Evolutionary conservation across 2,888 invertebrate genomes (phyloP).

Genomic region (Dromius quadrimaculatus): DNA sequence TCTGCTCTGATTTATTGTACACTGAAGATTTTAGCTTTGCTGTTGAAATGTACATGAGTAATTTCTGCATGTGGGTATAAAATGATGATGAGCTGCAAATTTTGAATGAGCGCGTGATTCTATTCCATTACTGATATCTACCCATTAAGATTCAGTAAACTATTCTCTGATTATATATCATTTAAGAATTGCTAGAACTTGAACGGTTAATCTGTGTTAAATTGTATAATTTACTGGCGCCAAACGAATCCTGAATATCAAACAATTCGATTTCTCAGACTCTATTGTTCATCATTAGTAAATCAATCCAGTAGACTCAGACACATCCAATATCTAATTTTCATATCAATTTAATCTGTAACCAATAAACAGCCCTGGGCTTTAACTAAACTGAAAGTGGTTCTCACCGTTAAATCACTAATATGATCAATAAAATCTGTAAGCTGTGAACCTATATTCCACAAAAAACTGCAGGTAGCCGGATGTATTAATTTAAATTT

Average conservation of each 20-base stretch:
- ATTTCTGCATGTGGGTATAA: too few species aligned
- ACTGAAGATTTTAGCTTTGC: too few species aligned
- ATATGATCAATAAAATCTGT: slow-evolving; percentile 23
- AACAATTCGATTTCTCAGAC: slow-evolving; percentile 9
- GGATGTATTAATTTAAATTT: slow-evolving; percentile 36
- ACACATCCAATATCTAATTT: slow-evolving; percentile 14
- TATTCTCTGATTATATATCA: too few species aligned
- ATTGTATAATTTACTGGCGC: slow-evolving; percentile 1
- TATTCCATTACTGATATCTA: too few species aligned
- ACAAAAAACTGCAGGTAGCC: slow-evolving; percentile 28
- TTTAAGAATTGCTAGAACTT: background rate
- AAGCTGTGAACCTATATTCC: slow-evolving; percentile 10
- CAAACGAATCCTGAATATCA: background rate
- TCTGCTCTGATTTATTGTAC: too few species aligned
- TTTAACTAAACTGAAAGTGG: background rate
- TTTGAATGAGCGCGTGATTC: too few species aligned
- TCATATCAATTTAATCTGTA: slow-evolving; percentile 7
- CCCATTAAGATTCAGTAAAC: too few species aligned
- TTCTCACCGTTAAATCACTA: background rate
- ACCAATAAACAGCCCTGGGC: background rate
- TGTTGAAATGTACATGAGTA: too few species aligned
- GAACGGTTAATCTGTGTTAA: background rate
- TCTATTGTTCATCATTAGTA: background rate
- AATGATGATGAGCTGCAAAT: too few species aligned
- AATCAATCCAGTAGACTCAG: slow-evolving; percentile 3